Conservation (phyloP, 2,888 invertebrate genomes). For the Biston betularia region DNA sequence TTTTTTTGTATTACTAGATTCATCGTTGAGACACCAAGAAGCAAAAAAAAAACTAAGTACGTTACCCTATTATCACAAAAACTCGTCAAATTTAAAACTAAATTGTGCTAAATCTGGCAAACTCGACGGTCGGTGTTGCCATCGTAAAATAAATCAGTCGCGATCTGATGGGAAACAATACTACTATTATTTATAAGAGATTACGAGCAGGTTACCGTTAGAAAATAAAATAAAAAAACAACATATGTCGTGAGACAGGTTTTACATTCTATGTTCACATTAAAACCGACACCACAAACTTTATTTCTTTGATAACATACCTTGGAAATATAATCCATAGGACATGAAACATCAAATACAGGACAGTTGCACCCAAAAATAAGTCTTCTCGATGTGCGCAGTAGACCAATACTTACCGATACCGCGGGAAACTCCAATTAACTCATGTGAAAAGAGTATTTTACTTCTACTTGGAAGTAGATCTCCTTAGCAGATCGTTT, state of each 20-base stretch:
- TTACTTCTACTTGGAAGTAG: too few species aligned
- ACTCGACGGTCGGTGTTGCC: slow-evolving; percentile 57
- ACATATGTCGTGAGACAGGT: slow-evolving; percentile 85
- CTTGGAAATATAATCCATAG: background rate
- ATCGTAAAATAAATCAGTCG: slow-evolving; percentile 61
- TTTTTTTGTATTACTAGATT: slow-evolving; percentile 52
- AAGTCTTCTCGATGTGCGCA: too few species aligned
- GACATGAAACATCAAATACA: background rate
- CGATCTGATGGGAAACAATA: slow-evolving; percentile 81
- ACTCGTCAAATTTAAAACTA: slow-evolving; percentile 71
- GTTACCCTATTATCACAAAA: slow-evolving; percentile 83
- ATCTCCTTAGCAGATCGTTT: too few species aligned
- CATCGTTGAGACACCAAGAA: slow-evolving; percentile 52
- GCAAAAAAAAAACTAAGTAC: slow-evolving; percentile 66
- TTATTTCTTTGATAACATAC: slow-evolving; percentile 26
- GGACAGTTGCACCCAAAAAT: too few species aligned
- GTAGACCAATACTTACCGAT: too few species aligned
- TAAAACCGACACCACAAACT: slow-evolving; percentile 47
- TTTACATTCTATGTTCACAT: slow-evolving; percentile 54
- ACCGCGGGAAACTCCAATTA: too few species aligned
- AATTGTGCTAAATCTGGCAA: slow-evolving; percentile 76
- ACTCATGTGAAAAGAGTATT: too few species aligned
- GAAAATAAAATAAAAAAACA: slow-evolving; percentile 69
- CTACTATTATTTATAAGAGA: slow-evolving; percentile 51
- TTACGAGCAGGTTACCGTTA: slow-evolving; percentile 55